Base-by-base conservation (phyloP, 2,888 invertebrate species). In the Amphimallon solstitiale region DNA sequence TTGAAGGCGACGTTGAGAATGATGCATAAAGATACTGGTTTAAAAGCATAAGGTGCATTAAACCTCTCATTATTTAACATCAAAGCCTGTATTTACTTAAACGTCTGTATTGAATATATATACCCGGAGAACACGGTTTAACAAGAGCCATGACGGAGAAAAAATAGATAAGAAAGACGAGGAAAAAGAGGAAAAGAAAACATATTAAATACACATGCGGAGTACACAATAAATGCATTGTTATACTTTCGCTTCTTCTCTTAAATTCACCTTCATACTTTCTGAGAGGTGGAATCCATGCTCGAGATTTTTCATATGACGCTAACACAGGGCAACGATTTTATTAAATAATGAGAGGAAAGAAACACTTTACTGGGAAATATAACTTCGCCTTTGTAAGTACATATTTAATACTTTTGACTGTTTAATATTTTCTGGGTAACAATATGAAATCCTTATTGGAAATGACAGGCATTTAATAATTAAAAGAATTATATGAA, bases 21-120 rank as follows among this genome's bases (percentile, higher is more conserved):
- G 38, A 38, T 54, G 19, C 65, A 62, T 68, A 70, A 72, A 71
- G 72, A 72, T 74, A 70, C 69, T 72, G 74, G 71, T 71, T 74
- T 71, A 72, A 65, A 73, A 71, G 70, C 71, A 74, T 70, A 73
- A 74, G 73, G 71, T 73, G 68, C 74, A 74, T 76, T 73, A 75
- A 76, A 76, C 76, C 77, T 70, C 72, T 76, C 74, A 76, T 76
- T 74, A 74, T 73, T 73, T 70, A 68, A 73, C 70, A 75, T 75
- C 75, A 74, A 74, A 74, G 74, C 73, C 73, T 75, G 72, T 75
- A 77, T 76, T 76, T 76, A 75, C 76, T 71, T 74, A 76, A 76
- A 74, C 76, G 75, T 74, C 72, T 72, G 71, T 71, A 72, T 73
- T 72, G 71, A 73, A 61, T 29, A 56, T 54, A 61, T 62, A n/a